These are phyloP conservation scores for Sminthurinus aureus DNA, from an alignment of 2,888 invertebrate species.

Conservation along the genomic window DNA sequence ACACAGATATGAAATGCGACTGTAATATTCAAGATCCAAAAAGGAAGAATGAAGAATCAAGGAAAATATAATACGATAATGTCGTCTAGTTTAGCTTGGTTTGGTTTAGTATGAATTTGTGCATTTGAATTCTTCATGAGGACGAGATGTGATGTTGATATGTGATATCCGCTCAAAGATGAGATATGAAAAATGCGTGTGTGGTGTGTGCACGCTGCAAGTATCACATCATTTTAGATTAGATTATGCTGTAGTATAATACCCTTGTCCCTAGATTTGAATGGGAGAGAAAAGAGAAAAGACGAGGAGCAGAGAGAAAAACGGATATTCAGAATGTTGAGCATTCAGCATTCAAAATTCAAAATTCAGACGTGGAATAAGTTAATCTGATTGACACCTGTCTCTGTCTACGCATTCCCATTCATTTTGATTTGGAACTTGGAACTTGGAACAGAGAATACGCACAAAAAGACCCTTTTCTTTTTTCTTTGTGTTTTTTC, in stretches of 20 bases:
- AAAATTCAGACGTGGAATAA: constrained; percentile 23
- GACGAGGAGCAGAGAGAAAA: not conserved
- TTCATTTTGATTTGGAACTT: constrained; percentile 28
- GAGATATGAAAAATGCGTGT: too few species aligned
- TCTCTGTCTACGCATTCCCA: too few species aligned
- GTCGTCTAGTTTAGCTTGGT: too few species aligned
- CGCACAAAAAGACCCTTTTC: not conserved
- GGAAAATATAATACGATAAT: too few species aligned
- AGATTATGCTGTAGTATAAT: not conserved
- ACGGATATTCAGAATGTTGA: constrained; percentile 10
- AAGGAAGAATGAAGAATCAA: too few species aligned
- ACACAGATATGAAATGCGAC: too few species aligned
- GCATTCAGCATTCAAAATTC: not conserved
- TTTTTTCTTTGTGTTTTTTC: too few species aligned
- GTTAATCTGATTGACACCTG: constrained; percentile 46
- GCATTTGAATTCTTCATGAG: not conserved
- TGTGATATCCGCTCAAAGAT: too few species aligned
- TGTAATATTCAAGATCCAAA: too few species aligned
- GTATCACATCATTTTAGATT: not conserved
- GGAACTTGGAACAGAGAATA: not conserved
- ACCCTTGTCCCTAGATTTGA: constrained; percentile 2
- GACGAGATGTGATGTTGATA: not conserved
- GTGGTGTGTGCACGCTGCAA: not conserved
- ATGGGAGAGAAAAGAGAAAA: not conserved
- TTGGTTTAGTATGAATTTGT: too few species aligned